Evolutionary conservation across 2,888 invertebrate species (phyloP).

Genomic region (Nephrocerus scutellatus): DNA sequence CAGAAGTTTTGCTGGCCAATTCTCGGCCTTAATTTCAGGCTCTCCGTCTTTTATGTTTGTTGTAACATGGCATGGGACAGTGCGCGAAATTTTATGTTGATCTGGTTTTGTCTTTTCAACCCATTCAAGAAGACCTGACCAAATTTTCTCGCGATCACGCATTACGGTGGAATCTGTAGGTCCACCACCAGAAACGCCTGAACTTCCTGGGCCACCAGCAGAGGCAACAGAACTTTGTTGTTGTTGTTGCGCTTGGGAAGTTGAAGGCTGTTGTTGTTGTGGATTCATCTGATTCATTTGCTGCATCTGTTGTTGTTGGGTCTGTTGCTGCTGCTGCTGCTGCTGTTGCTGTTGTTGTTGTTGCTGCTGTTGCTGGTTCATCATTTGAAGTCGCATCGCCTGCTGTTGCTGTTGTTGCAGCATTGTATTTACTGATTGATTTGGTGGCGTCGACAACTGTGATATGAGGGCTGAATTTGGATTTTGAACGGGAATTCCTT

Average conservation of each 20-base stretch:
- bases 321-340: slow-evolving; percentile 37
- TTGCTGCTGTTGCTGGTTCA: slow-evolving; percentile 47
- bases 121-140: slow-evolving; percentile 86
- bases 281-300: slow-evolving; percentile 24
- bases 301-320: slow-evolving; percentile 37
- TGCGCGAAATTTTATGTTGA: slow-evolving; percentile 66
- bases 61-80: slow-evolving; percentile 71
- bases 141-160: slow-evolving; percentile 49
- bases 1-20: slow-evolving; percentile 85
- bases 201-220: too few species aligned
- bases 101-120: slow-evolving; percentile 84
- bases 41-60: slow-evolving; percentile 70
- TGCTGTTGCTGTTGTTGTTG: slow-evolving; percentile 40
- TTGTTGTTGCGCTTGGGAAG: slow-evolving; percentile 19
- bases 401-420: slow-evolving; percentile 35
- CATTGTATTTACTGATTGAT: slow-evolving; percentile 38
- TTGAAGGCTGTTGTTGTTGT: slow-evolving; percentile 20
- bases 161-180: too few species aligned
- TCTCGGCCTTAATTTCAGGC: slow-evolving; percentile 84
- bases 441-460: slow-evolving; percentile 56
- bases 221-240: too few species aligned
- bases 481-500: slow-evolving; percentile 43
- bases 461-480: slow-evolving; percentile 54
- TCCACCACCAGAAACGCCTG: too few species aligned
- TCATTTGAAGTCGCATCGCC: slow-evolving; percentile 39